Evolutionary conservation across 37 sponge, comb jelly and placozoan genomes (phyloP).

Genomic region (Diacarnus erythraeanus): DNA sequence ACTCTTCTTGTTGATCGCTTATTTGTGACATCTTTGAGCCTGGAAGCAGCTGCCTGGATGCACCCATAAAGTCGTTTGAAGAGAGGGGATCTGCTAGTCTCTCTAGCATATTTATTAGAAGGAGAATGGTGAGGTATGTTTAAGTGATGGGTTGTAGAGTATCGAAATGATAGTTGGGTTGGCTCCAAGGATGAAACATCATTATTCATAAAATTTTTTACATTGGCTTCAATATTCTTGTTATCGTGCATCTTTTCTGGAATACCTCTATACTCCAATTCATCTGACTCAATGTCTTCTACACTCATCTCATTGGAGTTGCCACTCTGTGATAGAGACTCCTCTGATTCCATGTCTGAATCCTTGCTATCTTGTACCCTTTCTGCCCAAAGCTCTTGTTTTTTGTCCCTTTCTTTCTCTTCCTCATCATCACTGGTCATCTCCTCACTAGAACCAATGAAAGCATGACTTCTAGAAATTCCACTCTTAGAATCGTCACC

Average conservation of each 20-base stretch:
- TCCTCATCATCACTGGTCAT: not conserved
- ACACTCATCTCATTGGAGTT: not conserved
- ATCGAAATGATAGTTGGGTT: not conserved
- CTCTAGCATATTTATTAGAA: too few species aligned
- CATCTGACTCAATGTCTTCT: not conserved
- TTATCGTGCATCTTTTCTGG: not conserved
- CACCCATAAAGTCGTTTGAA: slow-evolving; percentile 32
- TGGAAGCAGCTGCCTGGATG: slow-evolving; percentile 61
- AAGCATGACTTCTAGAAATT: too few species aligned
- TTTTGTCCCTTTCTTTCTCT: too few species aligned
- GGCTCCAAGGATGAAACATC: not conserved
- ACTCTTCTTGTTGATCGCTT: slow-evolving; percentile 39
- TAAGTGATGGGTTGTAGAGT: too few species aligned
- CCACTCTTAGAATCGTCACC: not conserved
- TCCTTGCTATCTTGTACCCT: too few species aligned
- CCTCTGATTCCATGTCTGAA: too few species aligned
- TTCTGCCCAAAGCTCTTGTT: too few species aligned
- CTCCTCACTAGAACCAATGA: not conserved
- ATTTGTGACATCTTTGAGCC: slow-evolving; percentile 22
- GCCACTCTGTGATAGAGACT: too few species aligned
- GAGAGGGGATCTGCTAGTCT: not conserved
- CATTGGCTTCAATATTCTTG: too few species aligned
- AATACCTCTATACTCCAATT: not conserved
- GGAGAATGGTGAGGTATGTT: too few species aligned
- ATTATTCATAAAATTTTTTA: too few species aligned